Percentiles rank a stretch among this genome's conserved stretches.
Evolutionary conservation across 2,888 invertebrate species (phyloP).

Genomic region (Pycnomerus fuliginosus): DNA sequence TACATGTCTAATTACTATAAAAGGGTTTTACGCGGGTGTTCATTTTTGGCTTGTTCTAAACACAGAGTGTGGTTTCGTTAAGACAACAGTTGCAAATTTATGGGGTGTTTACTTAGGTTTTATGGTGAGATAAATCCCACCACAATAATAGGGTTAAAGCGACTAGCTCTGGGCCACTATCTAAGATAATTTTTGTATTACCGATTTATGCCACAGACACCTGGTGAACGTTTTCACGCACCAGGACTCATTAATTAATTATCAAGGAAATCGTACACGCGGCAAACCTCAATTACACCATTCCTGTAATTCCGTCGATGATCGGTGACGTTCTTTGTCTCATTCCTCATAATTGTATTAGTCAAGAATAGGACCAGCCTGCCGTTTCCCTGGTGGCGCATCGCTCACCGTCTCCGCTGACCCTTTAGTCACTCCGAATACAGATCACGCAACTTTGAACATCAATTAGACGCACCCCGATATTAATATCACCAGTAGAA

Average conservation of each 20-base stretch:
- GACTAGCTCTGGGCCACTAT: no score
- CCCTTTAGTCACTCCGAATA: slow-evolving; percentile 26
- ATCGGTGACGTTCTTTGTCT: slow-evolving; percentile 40
- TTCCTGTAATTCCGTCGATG: slow-evolving; percentile 41
- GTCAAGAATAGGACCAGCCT: slow-evolving; percentile 27
- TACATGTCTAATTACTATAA: no score
- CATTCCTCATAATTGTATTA: slow-evolving; percentile 44
- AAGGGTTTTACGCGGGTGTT: slow-evolving; percentile 14
- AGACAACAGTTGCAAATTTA: slow-evolving; percentile 19
- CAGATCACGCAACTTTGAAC: slow-evolving; percentile 28
- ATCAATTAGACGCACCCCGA: slow-evolving; percentile 25
- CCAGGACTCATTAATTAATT: no score
- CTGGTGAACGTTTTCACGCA: no score
- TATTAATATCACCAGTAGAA: slow-evolving; percentile 28
- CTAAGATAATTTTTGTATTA: no score
- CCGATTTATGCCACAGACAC: no score
- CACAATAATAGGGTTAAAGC: slow-evolving; percentile 14
- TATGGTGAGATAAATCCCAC: slow-evolving; percentile 14
- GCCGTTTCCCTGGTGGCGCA: slow-evolving; percentile 37
- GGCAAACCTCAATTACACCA: slow-evolving; percentile 44
- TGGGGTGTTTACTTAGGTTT: slow-evolving; percentile 21
- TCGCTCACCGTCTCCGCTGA: slow-evolving; percentile 35
- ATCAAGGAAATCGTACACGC: slow-evolving; percentile 36
- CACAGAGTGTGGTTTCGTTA: slow-evolving; percentile 14
- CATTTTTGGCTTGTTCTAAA: slow-evolving; percentile 10